A percentile compares a stretch with the other conserved stretches of the same genome.
These are phyloP conservation scores for Chionomys nivalis DNA, from an alignment of 2,113 vertebrate genomes.

Conservation along the genomic window DNA sequence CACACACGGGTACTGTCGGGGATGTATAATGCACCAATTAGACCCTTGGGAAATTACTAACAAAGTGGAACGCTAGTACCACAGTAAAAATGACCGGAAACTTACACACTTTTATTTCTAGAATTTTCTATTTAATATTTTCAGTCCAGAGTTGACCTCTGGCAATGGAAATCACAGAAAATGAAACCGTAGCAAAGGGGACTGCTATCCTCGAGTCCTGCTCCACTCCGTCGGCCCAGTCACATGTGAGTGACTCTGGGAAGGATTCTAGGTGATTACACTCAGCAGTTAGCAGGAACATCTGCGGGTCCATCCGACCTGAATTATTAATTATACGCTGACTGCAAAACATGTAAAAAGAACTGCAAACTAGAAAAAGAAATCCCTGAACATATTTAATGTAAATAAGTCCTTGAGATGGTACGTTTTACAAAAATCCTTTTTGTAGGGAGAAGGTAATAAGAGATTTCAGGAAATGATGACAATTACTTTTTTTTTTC, in stretches of 20 bases:
- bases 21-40: background rate
- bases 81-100: background rate
- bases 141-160: background rate
- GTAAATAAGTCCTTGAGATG: constrained; percentile 76
- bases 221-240: background rate
- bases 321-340: constrained; percentile 50
- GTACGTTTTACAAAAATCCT: constrained; percentile 74
- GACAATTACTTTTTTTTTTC: background rate
- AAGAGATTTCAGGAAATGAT: constrained; percentile 55
- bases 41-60: background rate
- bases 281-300: constrained; percentile 53
- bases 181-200: background rate
- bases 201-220: background rate
- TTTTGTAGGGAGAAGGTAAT: constrained; percentile 38
- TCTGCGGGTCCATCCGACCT: constrained; percentile 37
- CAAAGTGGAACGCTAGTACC: background rate
- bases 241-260: background rate
- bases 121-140: constrained; percentile 27
- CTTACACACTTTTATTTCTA: background rate
- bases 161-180: background rate
- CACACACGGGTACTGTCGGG: background rate
- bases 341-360: constrained; percentile 63
- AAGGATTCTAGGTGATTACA: background rate
- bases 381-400: constrained; percentile 69
- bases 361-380: constrained; percentile 66